Base-by-base conservation (phyloP, 92 coral and sea anemone species). In the Umimayanthus kanabou region DNA sequence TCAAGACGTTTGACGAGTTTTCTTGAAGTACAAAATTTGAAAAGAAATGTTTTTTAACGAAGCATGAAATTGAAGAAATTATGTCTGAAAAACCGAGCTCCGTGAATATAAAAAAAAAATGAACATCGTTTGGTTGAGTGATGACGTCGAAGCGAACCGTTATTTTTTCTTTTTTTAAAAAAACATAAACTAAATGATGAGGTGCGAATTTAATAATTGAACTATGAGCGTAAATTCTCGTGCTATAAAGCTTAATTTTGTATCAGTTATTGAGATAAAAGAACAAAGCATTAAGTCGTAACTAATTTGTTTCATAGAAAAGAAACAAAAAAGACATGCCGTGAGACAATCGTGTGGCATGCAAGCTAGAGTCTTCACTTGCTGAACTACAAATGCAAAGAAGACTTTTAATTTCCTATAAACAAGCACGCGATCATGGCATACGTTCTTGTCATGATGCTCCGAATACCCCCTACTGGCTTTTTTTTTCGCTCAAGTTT, bases 381-480 rank as follows among this genome's bases (percentile, higher is more conserved):
- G 37, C 76, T 71, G 39, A 28, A 71, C 15, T 26, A 26, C 37
- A 71, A 28, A 28, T 25, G 76, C 76, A 71, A 33, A 33, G 76
- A 71, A 71, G 15, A 71, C n/a, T 40, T 14, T 6, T 71, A 28
- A 71, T 28, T 71, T 71, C 40, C 18, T 69, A 23, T n/a, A 69
- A 71, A 71, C 33, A 71, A 28, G 76, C 76, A 71, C 76, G 76
- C 76, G 76, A 71, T 71, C 76, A 71, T 30, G 67, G 13, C 67
- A 4, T 61, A 25, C 13, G n/a, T n/a, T n/a, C 37, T 53, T 18
- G 14, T 13, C 20, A 11, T 47, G 50, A 47, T 11, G 50, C 10
- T 9, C 18, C 37, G 37, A 33, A 33, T 53, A 15, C 18, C 11
- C 20, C 58, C 20, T 53, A 53, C 18, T 23, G 69, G 69, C 69